These are phyloP conservation scores for Gallirallus australis DNA, from an alignment of 2,797 vertebrate genomes.

Conservation along the genomic window DNA sequence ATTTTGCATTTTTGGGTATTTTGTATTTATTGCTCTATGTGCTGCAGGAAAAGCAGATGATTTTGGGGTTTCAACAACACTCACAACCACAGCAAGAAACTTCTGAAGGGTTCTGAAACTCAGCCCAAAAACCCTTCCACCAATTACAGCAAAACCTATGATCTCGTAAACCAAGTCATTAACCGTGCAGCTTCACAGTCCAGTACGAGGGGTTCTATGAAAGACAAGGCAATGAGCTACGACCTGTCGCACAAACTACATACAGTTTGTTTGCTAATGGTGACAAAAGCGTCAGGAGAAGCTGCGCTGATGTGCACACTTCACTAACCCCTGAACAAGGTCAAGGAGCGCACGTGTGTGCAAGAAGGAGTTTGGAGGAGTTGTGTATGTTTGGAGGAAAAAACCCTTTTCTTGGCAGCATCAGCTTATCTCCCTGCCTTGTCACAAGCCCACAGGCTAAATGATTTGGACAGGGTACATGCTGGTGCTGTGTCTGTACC, in stretches of 20 bases:
- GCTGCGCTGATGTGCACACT: neutral
- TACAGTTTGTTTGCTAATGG: neutral
- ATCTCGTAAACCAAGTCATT: neutral
- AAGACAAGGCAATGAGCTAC: neutral
- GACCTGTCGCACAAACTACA: neutral
- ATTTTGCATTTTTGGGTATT: neutral
- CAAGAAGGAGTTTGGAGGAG: neutral
- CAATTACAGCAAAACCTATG: neutral
- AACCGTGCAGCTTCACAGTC: neutral
- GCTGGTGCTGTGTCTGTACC: accelerated
- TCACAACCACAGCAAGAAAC: neutral
- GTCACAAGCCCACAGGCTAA: neutral
- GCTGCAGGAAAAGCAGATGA: neutral
- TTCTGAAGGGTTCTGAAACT: neutral
- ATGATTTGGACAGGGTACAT: neutral
- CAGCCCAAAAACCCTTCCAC: neutral
- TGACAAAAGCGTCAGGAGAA: neutral
- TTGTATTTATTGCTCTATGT: neutral
- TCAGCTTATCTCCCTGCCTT: neutral
- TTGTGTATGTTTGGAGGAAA: neutral
- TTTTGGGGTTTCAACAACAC: neutral
- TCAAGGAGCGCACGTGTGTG: neutral
- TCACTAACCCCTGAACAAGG: neutral
- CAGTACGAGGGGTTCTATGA: neutral
- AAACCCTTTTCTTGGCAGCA: neutral